Evolutionary conservation across 2,888 invertebrate species (phyloP), one percentile per base, ranked within the genome.

Genomic region (Erebia ligea): DNA sequence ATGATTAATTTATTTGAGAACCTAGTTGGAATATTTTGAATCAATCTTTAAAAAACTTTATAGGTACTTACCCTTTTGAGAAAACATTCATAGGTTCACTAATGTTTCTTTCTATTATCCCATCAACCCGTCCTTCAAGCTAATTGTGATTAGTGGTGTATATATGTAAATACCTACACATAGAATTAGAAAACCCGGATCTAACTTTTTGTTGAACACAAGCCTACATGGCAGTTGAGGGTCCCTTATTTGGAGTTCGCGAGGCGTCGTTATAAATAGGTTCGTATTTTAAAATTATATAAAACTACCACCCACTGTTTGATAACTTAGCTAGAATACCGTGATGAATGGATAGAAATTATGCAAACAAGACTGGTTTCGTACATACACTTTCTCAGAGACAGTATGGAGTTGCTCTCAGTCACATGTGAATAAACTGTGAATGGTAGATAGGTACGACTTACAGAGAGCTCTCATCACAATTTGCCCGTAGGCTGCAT

Each of bases 301-400:
- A 65, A 67, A 19, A 66, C 78, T 77, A 81, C 88, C 90, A 88
- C 90, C 89, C 89, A 88, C 87, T 68, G 86, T 67, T 81, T 78
- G 80, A 83, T 86, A 84, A 84, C 82, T 82, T 80, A 79, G 79
- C 82, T 80, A 77, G 81, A 69, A 82, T 82, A 83, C 83, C 82
- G 80, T 86, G 86, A 88, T 86, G 86, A 85, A 88, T 87, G 87
- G 87, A 83, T 81, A 85, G 85, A 87, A 88, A 89, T 88, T 90
- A 88, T 88, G 87, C 89, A 84, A 89, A 88, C 82, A 81, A 81
- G 83, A 79, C 76, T 79, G 76, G 75, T 74, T 78, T 76, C 76
- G 84, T 88, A 88, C 89, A 85, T 88, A 89, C 87, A 91, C 91
- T 92, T 92, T 92, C 91, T 87, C 91, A 87, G 88, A 89, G 91